Evolutionary conservation across 2,888 invertebrate species (phyloP), one percentile per base, ranked within the genome.

Genomic region (Sphaerophoria taeniata): DNA sequence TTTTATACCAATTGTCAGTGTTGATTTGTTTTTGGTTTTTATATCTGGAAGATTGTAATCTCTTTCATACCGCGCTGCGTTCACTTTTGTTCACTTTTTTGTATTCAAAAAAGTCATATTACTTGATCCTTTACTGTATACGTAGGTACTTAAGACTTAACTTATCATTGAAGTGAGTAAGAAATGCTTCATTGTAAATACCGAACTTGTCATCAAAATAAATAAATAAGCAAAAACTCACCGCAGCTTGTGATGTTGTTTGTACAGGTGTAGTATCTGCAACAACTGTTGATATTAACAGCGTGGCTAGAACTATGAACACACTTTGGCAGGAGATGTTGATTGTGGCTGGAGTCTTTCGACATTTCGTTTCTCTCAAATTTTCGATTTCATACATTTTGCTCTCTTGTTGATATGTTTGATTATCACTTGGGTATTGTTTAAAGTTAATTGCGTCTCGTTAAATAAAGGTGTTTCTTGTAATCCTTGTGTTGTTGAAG

Each of bases 201-300:
- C 9, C 2, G 2, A 43, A 43, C 36, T 6, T 6, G 36, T 36
- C 7, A 43, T 6, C 2, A 7, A 43, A 4, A 43, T 4, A 43
- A 43, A 43, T n/a, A n/a, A n/a, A n/a, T n/a, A n/a, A n/a, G n/a
- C n/a, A 43, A 43, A 9, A 6, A 91, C 92, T 91, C 89, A 92
- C 92, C 91, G 91, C 91, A 76, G 92, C 92, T 88, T 91, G 90
- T 88, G 91, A 89, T 56, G 91, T 91, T 85, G 90, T 90, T 83
- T 89, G 87, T 81, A 91, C 89, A 16, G 91, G 90, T 67, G 89
- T 88, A 75, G 88, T 88, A n/a, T 88, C 88, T 43, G 88, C 87
- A 80, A 87, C 88, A 72, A 88, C 89, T 53, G 88, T 75, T 70
- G 90, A 84, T 87, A 88, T 87, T 70, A 91, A 87, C 80, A 91